Percentiles rank a stretch among this genome's conserved stretches.
Evolutionary conservation across 2,797 vertebrate species (phyloP).

Genomic region (Euthynnus affinis): DNA sequence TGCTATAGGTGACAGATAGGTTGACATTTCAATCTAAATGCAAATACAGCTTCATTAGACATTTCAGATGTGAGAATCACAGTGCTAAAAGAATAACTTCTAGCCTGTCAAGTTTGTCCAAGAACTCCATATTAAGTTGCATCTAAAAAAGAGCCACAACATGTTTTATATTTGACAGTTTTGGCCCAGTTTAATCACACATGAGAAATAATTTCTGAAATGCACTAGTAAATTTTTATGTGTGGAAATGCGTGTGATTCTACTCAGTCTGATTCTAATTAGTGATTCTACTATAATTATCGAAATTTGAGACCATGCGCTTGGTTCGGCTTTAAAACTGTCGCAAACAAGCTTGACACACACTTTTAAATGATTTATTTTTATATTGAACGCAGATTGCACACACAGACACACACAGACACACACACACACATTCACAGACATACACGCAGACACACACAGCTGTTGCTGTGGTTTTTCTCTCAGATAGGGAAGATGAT

Average conservation of each 20-base stretch:
- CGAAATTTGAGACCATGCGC: conserved; percentile 29
- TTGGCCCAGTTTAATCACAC: conserved; percentile 13
- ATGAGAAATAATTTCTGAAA: conserved; percentile 22
- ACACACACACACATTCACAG: conserved; percentile 15
- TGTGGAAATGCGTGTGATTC: conserved; percentile 23
- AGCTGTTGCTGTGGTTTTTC: conserved; percentile 61
- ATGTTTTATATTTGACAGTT: conserved; percentile 17
- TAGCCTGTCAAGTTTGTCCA: neutral
- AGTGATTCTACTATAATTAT: conserved; percentile 40
- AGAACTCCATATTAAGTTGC: neutral
- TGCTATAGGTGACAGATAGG: neutral
- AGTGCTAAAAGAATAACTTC: neutral
- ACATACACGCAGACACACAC: conserved; percentile 15
- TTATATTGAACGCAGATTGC: conserved; percentile 56
- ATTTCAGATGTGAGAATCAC: neutral
- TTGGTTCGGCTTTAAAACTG: conserved; percentile 39
- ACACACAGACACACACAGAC: neutral
- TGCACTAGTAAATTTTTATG: conserved; percentile 10
- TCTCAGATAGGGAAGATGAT: conserved; percentile 56
- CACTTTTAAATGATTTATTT: conserved; percentile 56
- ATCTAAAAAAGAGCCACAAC: neutral
- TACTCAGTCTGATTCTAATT: conserved; percentile 2
- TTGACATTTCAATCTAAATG: neutral
- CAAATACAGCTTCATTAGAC: neutral
- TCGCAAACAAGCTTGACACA: conserved; percentile 54